Conservation (phyloP, 2,797 vertebrate genomes). For the Rhabdomys pumilio region DNA sequence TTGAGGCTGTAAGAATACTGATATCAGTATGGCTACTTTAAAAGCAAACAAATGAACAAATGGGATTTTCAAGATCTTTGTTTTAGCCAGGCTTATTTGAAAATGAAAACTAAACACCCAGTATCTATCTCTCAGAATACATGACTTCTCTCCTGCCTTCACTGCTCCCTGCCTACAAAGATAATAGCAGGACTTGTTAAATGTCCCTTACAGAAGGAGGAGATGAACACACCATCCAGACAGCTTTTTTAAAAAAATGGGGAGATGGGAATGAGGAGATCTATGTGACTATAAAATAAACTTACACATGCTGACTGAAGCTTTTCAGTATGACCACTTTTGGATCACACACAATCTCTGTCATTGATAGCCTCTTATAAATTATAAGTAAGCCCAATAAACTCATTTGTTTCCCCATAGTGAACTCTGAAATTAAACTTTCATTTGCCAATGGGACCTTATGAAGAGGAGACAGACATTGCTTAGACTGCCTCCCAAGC, state of each 20-base stretch:
- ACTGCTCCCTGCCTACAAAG: background rate
- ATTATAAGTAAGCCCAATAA: background rate
- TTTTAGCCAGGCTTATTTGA: background rate
- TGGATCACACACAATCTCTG: background rate
- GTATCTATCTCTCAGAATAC: background rate
- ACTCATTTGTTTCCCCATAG: background rate
- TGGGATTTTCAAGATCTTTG: background rate
- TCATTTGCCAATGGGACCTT: background rate
- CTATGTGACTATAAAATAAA: background rate
- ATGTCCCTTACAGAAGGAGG: background rate
- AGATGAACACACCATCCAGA: background rate
- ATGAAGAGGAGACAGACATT: background rate
- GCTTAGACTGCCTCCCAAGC: background rate
- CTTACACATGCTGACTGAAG: background rate
- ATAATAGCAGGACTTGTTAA: background rate
- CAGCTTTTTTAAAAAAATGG: background rate
- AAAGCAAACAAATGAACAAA: background rate
- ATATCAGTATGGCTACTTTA: background rate
- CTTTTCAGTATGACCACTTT: background rate
- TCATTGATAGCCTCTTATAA: background rate
- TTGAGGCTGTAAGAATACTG: background rate
- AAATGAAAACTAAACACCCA: background rate
- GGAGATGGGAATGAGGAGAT: background rate
- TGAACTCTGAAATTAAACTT: background rate
- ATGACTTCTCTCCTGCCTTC: background rate